Base-by-base conservation (phyloP, 1,140 invertebrate species). In the Microplitis demolitor region DNA sequence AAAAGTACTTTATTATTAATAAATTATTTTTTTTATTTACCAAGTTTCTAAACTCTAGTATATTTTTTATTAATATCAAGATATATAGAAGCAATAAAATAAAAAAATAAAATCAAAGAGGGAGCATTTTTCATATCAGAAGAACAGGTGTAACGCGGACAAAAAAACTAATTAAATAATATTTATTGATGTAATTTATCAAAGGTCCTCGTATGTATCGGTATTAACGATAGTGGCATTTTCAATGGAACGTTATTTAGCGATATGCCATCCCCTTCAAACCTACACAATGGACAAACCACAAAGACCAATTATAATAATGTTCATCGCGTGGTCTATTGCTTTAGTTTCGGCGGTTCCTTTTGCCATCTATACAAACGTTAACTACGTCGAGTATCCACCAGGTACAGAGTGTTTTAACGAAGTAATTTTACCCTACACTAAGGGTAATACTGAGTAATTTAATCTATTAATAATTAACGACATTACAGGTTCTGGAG, bases 161-260 rank as follows among this genome's bases (percentile, higher is more conserved):
- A 11, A 6, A 45, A 45, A 45, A 9, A 45, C 6, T 45, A 45
- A 45, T 24, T 24, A 24, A 24, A 24, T 24, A 45, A 35, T 58
- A 45, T 31, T 3, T 2, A 24, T 66, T 9, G 1, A 11, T 73
- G 14, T 34, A 3, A 37, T 60, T 68, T 54, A 74, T 84, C 85
- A 33, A 86, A 94, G 93, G 80, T 94, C 94, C 0, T 94, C 94
- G 2, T 96, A 96, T 82, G 94, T 95, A 0, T 97, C 96, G 0
- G 94, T 97, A 1, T 88, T 98, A 77, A 96, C 95, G 31, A 97
- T 98, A 75, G 94, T 96, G 13, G 93, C 93, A 24, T 96, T 96
- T 85, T 95, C 94, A 0, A 91, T 92, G 79, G 94, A 96, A 84
- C 89, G 96, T 54, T 98, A 97, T 87, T 83, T 97, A 35, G 96